Evolutionary conservation across 2,113 vertebrate species (phyloP).

Genomic region (Tragulus kanchil): DNA sequence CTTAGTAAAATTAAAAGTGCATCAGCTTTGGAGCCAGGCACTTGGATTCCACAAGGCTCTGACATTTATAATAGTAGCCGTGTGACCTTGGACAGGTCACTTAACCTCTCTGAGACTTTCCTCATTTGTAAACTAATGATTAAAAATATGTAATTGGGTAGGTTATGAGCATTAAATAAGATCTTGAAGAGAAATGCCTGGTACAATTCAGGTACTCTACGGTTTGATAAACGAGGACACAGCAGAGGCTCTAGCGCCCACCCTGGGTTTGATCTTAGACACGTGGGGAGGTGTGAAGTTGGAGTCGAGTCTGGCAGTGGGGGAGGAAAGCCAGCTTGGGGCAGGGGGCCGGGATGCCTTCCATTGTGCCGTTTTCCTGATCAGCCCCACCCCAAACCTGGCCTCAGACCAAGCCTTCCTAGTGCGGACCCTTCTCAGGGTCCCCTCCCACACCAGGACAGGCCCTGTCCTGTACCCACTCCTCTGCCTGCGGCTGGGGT

Average conservation of each 20-base stretch:
- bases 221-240: neutral
- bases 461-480: conserved; percentile 57
- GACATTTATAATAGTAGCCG: neutral
- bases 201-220: neutral
- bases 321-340: neutral
- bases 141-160: neutral
- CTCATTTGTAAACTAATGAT: neutral
- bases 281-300: neutral
- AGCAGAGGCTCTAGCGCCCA: neutral
- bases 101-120: conserved; percentile 29
- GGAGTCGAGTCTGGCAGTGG: neutral
- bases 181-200: neutral
- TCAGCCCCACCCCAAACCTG: conserved; percentile 57
- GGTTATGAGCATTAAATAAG: neutral
- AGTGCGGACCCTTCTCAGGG: neutral
- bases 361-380: neutral
- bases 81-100: neutral
- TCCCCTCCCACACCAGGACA: conserved; percentile 58
- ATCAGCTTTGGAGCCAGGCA: neutral
- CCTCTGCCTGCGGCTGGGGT: conserved; percentile 47
- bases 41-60: neutral
- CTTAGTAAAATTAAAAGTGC: neutral
- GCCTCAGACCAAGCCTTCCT: conserved; percentile 32
- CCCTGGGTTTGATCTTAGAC: neutral
- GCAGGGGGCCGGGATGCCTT: neutral